Evolutionary conservation across 1,140 invertebrate genomes (phyloP).

Genomic region (Listronotus oregonensis): DNA sequence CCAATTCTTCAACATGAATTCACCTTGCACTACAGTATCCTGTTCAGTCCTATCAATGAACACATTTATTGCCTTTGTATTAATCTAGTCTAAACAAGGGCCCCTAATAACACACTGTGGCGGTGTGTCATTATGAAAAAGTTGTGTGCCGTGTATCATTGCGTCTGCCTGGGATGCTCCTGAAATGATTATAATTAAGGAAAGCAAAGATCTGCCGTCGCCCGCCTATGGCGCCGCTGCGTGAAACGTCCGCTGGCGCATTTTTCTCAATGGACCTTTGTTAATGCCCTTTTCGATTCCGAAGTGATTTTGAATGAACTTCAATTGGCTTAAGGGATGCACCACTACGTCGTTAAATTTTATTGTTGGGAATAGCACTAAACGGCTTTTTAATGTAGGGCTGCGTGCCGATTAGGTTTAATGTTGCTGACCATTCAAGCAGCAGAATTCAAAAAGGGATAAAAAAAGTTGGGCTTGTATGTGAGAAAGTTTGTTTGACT

Average conservation of each 20-base stretch:
- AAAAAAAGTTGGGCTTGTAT: not conserved
- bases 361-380: conserved; percentile 32
- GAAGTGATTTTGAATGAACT: conserved; percentile 44
- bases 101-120: conserved; percentile 34
- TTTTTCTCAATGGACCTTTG: conserved; percentile 42
- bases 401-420: conserved; percentile 29
- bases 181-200: conserved; percentile 45
- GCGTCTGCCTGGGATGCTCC: conserved; percentile 27
- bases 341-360: conserved; percentile 37
- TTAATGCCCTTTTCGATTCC: conserved; percentile 31
- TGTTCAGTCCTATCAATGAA: not conserved
- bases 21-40: no score
- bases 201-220: conserved; percentile 38
- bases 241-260: conserved; percentile 28
- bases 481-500: no score
- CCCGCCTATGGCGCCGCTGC: conserved; percentile 44
- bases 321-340: conserved; percentile 44
- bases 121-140: conserved; percentile 41
- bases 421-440: conserved; percentile 14
- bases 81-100: conserved; percentile 31
- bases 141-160: conserved; percentile 28
- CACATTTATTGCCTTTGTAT: conserved; percentile 3
- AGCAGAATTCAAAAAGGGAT: conserved; percentile 2
- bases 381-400: conserved; percentile 34
- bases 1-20: no score